These are phyloP conservation scores for Gopherus flavomarginatus DNA, from an alignment of 2,113 vertebrate species.

Conservation along the genomic window DNA sequence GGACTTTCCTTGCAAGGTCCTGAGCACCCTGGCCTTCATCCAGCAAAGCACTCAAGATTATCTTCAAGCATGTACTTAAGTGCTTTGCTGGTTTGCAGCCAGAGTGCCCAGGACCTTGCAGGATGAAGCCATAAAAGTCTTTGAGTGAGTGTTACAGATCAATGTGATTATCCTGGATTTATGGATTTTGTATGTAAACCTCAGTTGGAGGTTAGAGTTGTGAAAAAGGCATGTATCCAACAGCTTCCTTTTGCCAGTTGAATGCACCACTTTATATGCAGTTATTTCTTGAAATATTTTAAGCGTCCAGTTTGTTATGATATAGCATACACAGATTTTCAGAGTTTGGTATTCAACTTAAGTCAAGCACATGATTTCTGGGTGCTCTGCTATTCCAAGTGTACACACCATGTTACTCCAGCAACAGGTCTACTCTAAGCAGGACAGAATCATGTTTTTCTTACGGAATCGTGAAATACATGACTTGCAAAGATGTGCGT, in stretches of 20 bases:
- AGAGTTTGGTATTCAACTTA: neutral
- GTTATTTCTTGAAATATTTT: constrained; percentile 1
- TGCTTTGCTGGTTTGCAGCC: constrained; percentile 11
- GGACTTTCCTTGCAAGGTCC: neutral
- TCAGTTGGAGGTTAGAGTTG: neutral
- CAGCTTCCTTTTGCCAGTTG: fast-evolving
- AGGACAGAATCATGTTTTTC: neutral
- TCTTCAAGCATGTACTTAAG: neutral
- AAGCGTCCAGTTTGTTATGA: neutral
- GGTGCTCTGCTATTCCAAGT: neutral
- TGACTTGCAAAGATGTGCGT: neutral
- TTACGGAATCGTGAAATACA: neutral
- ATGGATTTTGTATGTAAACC: neutral
- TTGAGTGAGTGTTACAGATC: neutral
- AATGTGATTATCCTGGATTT: neutral
- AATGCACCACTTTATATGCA: neutral
- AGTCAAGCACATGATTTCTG: neutral
- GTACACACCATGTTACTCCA: neutral
- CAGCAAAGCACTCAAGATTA: constrained; percentile 4
- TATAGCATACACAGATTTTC: neutral
- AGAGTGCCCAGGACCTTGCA: neutral
- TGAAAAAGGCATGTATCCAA: neutral
- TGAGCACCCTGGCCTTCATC: neutral
- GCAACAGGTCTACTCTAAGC: neutral
- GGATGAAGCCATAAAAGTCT: neutral